Conservation (phyloP, 2,113 vertebrate species). For the Dicrurus megarhynchus region DNA sequence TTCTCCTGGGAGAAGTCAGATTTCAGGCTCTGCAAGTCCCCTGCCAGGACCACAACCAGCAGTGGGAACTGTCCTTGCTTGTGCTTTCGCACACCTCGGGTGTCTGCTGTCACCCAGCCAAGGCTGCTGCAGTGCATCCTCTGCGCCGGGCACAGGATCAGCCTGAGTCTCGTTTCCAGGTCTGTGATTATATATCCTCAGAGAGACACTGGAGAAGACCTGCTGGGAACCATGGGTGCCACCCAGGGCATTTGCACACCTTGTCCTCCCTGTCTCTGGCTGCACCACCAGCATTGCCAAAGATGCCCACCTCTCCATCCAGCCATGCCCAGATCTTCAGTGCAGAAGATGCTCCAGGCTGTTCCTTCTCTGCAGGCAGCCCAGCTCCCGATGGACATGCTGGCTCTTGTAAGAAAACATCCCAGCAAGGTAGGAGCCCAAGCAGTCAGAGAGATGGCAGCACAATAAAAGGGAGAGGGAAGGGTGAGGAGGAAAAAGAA, state of each 20-base stretch:
- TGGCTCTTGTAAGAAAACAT: background rate
- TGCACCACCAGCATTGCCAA: background rate
- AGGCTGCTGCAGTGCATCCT: background rate
- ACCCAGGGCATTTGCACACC: rapidly evolving
- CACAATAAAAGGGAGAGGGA: background rate
- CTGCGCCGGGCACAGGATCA: background rate
- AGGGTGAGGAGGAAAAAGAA: background rate
- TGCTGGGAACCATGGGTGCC: background rate
- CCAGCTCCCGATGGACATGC: rapidly evolving
- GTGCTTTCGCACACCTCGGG: background rate
- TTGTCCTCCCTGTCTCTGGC: background rate
- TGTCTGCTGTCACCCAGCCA: background rate
- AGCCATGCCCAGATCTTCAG: background rate
- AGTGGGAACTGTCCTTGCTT: background rate
- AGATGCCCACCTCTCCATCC: background rate
- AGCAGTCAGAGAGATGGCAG: background rate
- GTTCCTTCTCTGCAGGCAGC: background rate
- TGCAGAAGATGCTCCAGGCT: background rate
- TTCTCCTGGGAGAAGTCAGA: background rate
- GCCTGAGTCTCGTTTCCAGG: background rate
- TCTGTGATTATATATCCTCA: background rate
- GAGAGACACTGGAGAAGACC: background rate
- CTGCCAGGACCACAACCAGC: background rate
- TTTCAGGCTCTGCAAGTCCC: background rate
- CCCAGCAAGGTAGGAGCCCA: background rate